These are phyloP conservation scores for Mugil cephalus DNA, from an alignment of 2,113 vertebrate genomes.

Conservation along the genomic window DNA sequence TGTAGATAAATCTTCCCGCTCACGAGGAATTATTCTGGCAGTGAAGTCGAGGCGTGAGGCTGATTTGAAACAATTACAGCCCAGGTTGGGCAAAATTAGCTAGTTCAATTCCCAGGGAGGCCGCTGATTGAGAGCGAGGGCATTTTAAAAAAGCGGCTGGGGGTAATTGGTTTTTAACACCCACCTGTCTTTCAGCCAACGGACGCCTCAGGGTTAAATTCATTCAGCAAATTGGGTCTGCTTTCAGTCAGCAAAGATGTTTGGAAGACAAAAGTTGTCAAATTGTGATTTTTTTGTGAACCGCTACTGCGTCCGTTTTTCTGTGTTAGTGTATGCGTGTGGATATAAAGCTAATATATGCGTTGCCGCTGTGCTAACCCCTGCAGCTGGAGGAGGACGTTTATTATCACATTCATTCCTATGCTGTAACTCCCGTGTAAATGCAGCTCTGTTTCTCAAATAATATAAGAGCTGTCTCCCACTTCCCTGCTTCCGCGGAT, in stretches of 20 bases:
- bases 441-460: conserved; percentile 30
- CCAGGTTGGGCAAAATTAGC: conserved; percentile 76
- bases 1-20: conserved; percentile 83
- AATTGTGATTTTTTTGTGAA: conserved; percentile 30
- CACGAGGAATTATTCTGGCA: conserved; percentile 75
- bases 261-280: neutral
- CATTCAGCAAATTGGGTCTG: neutral
- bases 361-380: conserved; percentile 30
- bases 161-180: conserved; percentile 64
- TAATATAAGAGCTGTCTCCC: conserved; percentile 26
- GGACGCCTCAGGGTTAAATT: conserved; percentile 2
- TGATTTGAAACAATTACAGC: conserved; percentile 84
- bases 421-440: conserved; percentile 25
- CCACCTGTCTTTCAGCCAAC: conserved; percentile 38
- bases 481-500: conserved; percentile 4
- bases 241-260: conserved; percentile 8
- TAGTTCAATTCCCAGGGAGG: conserved; percentile 60
- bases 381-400: conserved; percentile 47
- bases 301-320: conserved; percentile 13
- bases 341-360: conserved; percentile 44
- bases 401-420: conserved; percentile 22
- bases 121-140: conserved; percentile 65
- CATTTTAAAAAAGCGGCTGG: conserved; percentile 53
- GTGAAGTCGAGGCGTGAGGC: conserved; percentile 74
- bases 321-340: conserved; percentile 3